These are phyloP conservation scores for Mesoligia furuncula DNA, from an alignment of 2,888 invertebrate genomes.

Conservation along the genomic window DNA sequence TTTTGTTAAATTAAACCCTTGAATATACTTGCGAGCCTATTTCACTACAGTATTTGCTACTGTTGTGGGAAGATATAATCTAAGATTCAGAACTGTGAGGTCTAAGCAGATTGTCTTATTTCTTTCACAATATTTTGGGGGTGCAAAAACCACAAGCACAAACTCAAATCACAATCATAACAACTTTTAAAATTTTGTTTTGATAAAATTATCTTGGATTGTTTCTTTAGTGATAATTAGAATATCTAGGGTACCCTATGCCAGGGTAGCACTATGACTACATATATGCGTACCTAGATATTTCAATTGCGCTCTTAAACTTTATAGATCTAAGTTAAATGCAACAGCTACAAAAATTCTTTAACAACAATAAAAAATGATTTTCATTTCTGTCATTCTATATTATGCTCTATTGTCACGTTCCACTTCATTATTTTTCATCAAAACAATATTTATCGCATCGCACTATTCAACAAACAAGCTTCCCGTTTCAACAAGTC, in stretches of 20 bases:
- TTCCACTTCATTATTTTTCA: not conserved
- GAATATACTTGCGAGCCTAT: not conserved
- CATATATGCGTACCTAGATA: too few relatives aligned
- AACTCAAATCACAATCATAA: not conserved
- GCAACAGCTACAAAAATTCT: not conserved
- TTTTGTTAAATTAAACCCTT: not conserved
- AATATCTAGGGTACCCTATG: not conserved
- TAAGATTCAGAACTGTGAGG: not conserved
- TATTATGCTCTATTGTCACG: not conserved
- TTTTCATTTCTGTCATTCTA: not conserved
- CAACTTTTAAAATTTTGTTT: not conserved
- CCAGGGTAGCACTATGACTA: not conserved
- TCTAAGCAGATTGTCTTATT: not conserved
- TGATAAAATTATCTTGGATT: too few relatives aligned
- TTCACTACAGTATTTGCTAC: too few relatives aligned
- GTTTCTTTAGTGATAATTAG: not conserved
- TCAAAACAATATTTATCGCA: not conserved
- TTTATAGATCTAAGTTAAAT: not conserved
- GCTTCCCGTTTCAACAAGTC: constrained; percentile 13
- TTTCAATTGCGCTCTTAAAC: not conserved
- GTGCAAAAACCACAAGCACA: not conserved
- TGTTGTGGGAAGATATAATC: not conserved
- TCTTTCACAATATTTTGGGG: not conserved
- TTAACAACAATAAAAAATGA: not conserved
- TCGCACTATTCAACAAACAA: constrained; percentile 9